Evolutionary conservation across 2,113 vertebrate species (phyloP).

Genomic region (Macaca fascicularis): T2T-MFA8v1.1 NC_088376.1:1974501-1975000

Average conservation of each 20-base stretch:
- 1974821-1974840: neutral
- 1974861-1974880: neutral
- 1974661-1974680: neutral
- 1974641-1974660: conserved; percentile 17
- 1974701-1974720: neutral
- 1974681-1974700: conserved; percentile 19
- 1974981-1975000: too few species aligned
- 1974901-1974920: neutral
- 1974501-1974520: neutral
- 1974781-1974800: neutral
- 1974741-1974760: neutral
- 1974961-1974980: too few species aligned
- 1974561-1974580: neutral
- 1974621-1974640: neutral
- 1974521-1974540: conserved; percentile 44
- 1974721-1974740: neutral
- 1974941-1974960: too few species aligned
- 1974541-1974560: neutral
- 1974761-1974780: neutral
- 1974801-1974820: neutral
- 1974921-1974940: too few species aligned
- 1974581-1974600: neutral
- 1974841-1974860: neutral
- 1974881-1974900: neutral
- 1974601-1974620: neutral